Conservation (phyloP, 2,888 invertebrate species). For the Geotrupes spiniger region DNA sequence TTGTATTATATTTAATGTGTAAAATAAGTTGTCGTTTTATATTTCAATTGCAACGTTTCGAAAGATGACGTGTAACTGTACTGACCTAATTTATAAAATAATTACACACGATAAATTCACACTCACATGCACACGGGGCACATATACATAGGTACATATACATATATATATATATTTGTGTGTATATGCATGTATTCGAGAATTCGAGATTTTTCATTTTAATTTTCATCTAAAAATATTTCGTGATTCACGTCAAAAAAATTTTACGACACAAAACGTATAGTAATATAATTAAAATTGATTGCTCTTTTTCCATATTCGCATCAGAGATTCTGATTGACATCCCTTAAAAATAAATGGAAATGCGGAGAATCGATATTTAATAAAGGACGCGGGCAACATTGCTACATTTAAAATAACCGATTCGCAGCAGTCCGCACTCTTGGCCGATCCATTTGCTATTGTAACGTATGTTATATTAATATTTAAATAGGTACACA, state of each 20-base stretch:
- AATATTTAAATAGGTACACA: conserved; percentile 4
- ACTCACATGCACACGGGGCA: no score
- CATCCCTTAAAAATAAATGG: conserved; percentile 20
- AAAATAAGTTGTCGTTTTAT: no score
- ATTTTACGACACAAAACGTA: conserved; percentile 14
- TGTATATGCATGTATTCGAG: no score
- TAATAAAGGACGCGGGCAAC: conserved; percentile 15
- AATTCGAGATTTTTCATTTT: no score
- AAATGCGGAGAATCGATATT: conserved; percentile 17
- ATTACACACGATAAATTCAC: no score
- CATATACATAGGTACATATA: no score
- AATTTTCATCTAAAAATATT: not conserved
- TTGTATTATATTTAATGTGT: no score
- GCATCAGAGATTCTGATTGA: conserved; percentile 14
- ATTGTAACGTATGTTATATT: conserved; percentile 1
- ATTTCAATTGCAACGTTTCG: no score
- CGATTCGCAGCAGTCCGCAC: not conserved
- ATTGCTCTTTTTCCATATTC: conserved; percentile 11
- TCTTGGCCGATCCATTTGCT: not conserved
- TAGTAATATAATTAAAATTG: conserved; percentile 20
- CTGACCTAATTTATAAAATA: no score
- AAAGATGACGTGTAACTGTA: no score
- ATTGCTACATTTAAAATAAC: not conserved
- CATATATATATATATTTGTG: no score
- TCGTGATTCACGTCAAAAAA: conserved; percentile 2